Conservation (phyloP, 1,140 invertebrate species). For the Adoxophyes honmai region DNA sequence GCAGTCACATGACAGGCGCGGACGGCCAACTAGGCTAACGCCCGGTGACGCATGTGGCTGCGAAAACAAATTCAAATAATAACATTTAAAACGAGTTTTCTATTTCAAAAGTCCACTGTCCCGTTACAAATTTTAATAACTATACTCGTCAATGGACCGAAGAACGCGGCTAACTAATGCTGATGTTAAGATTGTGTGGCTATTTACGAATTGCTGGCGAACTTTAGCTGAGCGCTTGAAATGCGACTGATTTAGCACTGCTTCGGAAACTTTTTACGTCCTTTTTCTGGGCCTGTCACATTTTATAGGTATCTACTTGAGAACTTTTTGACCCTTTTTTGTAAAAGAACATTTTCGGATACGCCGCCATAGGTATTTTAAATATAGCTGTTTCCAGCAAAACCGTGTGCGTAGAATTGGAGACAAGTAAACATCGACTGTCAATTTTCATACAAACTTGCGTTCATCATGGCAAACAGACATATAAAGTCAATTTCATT, state of each 20-base stretch:
- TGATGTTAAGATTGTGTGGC: constrained; percentile 18
- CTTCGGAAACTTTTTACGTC: neutral
- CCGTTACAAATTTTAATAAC: constrained; percentile 33
- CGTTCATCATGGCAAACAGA: too few relatives aligned
- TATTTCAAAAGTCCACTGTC: constrained; percentile 44
- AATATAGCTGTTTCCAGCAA: too few relatives aligned
- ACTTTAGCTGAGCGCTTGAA: constrained; percentile 15
- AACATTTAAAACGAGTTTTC: constrained; percentile 46
- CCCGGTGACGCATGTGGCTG: constrained; percentile 48
- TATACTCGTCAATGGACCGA: constrained; percentile 48
- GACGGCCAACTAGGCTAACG: constrained; percentile 49
- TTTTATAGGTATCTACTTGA: too few relatives aligned
- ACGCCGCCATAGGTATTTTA: too few relatives aligned
- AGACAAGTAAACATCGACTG: too few relatives aligned
- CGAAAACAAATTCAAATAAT: constrained; percentile 63
- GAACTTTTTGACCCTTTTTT: too few relatives aligned
- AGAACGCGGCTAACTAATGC: constrained; percentile 22
- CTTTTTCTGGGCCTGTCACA: neutral
- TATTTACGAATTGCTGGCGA: constrained; percentile 20
- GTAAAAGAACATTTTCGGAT: too few relatives aligned
- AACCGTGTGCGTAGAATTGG: too few relatives aligned
- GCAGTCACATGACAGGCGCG: constrained; percentile 56
- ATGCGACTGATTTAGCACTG: constrained; percentile 13
- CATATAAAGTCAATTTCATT: too few relatives aligned
- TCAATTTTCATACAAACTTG: too few relatives aligned